Percentiles rank a stretch among this genome's conserved stretches.
phyloP scores from a whole-genome alignment of 2,888 invertebrate species.

The Conistra vaccinii region DNA sequence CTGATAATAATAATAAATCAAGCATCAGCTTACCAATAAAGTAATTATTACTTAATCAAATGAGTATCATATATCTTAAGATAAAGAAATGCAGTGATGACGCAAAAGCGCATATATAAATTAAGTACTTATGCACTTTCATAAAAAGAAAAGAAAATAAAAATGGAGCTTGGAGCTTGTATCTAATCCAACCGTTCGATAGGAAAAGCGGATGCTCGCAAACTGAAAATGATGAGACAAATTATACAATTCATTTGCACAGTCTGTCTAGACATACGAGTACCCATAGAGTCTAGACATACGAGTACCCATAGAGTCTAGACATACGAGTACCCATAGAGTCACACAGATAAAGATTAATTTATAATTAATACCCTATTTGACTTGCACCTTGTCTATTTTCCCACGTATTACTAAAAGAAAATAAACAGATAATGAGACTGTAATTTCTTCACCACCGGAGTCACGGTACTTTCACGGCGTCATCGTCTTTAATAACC shows the following conservation, averaged over 20 bases:
- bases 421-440: conserved; percentile 52
- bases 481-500: conserved; percentile 39
- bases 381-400: conserved; percentile 25
- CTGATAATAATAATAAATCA: not conserved
- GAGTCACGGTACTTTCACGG: conserved; percentile 34
- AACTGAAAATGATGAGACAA: conserved; percentile 6
- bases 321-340: too few species aligned
- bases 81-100: conserved; percentile 25
- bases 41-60: conserved; percentile 22
- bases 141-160: not conserved
- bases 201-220: not conserved
- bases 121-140: conserved; percentile 10
- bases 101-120: conserved; percentile 17
- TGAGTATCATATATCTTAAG: conserved; percentile 2
- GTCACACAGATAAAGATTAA: not conserved
- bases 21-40: conserved; percentile 16
- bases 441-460: conserved; percentile 57
- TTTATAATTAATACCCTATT: conserved; percentile 1
- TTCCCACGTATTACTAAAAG: conserved; percentile 62
- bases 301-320: too few species aligned
- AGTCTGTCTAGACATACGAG: not conserved
- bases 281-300: too few species aligned
- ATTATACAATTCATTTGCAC: not conserved
- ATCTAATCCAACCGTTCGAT: not conserved
- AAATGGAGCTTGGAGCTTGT: conserved; percentile 4